Conservation (phyloP, 1,140 invertebrate species). For the Centruroides vittatus region DNA sequence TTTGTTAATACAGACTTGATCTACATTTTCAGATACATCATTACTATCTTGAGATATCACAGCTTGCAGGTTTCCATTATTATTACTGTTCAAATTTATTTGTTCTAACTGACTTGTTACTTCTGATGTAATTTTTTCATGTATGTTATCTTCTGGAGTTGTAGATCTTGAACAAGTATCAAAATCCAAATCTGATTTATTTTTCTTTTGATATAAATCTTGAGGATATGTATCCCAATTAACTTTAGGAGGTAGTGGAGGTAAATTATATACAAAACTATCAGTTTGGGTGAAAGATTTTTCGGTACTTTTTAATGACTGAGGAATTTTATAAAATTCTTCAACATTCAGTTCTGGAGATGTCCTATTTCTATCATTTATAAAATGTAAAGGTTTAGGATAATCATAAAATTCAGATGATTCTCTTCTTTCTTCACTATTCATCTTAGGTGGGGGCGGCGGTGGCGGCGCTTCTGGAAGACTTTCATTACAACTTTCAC, state of each 20-base stretch:
- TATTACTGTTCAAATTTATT: too few relatives aligned
- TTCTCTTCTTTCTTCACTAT: background rate
- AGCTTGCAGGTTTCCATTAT: too few relatives aligned
- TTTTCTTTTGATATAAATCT: background rate
- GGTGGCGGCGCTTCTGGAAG: conserved; percentile 7
- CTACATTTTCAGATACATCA: too few relatives aligned
- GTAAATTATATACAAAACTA: too few relatives aligned
- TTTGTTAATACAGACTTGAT: too few relatives aligned
- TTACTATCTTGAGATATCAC: too few relatives aligned
- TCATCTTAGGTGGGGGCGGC: conserved; percentile 6
- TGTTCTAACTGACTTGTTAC: too few relatives aligned
- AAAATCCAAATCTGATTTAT: too few relatives aligned
- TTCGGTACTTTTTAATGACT: conserved; percentile 3
- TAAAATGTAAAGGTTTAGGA: conserved; percentile 8
- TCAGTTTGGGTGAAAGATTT: background rate
- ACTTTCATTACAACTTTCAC: background rate
- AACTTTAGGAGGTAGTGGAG: conserved; percentile 26
- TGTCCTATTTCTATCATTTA: background rate
- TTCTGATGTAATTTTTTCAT: too few relatives aligned
- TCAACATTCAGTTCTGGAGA: conserved; percentile 6
- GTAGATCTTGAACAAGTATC: too few relatives aligned
- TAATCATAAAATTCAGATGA: conserved; percentile 17
- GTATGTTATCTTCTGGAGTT: too few relatives aligned
- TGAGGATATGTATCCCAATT: conserved; percentile 41
- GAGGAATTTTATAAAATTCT: too few relatives aligned